phyloP scores from a whole-genome alignment of 2,797 vertebrate species.

The Chaetodon trifasciatus region DNA sequence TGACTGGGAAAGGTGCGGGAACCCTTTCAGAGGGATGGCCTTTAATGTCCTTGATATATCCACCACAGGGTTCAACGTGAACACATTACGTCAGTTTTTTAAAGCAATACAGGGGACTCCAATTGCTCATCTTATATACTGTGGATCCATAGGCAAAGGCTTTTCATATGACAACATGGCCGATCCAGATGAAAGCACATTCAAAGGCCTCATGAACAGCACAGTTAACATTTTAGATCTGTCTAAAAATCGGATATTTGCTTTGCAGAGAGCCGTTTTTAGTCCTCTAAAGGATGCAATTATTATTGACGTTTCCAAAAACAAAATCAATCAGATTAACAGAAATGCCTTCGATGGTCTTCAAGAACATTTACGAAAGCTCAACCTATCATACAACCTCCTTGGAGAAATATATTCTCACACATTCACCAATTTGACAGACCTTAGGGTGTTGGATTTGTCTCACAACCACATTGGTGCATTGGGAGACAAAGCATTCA shows the following conservation, averaged over 20 bases:
- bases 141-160: conserved; percentile 78
- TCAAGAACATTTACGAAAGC: conserved; percentile 76
- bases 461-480: conserved; percentile 89
- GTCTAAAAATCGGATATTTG: conserved; percentile 80
- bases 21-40: conserved; percentile 87
- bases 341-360: conserved; percentile 87
- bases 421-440: conserved; percentile 77
- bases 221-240: conserved; percentile 79
- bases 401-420: conserved; percentile 84
- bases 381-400: conserved; percentile 90
- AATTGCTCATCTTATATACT: conserved; percentile 75
- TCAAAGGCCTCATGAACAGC: conserved; percentile 84
- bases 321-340: conserved; percentile 88
- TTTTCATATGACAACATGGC: conserved; percentile 84
- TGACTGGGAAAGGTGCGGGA: conserved; percentile 85
- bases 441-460: conserved; percentile 85
- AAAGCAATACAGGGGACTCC: conserved; percentile 83
- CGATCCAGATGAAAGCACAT: conserved; percentile 86
- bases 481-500: conserved; percentile 81
- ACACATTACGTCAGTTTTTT: conserved; percentile 67
- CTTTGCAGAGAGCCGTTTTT: conserved; percentile 82
- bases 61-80: conserved; percentile 64
- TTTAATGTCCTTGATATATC: conserved; percentile 84
- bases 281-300: conserved; percentile 69
- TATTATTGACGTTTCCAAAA: conserved; percentile 82